These are phyloP conservation scores for Pseudoips prasinana DNA, from an alignment of 2,888 invertebrate species.

Conservation along the genomic window DNA sequence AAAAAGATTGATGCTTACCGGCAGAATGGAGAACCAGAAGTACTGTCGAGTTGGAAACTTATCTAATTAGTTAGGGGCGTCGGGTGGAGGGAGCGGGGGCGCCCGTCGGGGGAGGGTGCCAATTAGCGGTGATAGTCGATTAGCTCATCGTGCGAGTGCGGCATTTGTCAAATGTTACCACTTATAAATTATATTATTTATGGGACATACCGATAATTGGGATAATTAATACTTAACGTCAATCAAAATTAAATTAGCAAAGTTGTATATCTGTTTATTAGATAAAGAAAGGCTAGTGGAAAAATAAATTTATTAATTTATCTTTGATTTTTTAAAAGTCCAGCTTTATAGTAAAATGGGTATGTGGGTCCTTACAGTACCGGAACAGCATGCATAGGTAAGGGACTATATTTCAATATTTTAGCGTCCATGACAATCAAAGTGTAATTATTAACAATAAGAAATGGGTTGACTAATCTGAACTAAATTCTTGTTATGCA, in stretches of 20 bases:
- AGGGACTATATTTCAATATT: too few species aligned
- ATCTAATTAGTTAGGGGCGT: conserved; percentile 78
- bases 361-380: too few species aligned
- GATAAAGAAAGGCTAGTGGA: too few species aligned
- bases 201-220: conserved; percentile 61
- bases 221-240: conserved; percentile 49
- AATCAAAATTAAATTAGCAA: conserved; percentile 3
- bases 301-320: too few species aligned
- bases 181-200: conserved; percentile 74
- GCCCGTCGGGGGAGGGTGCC: conserved; percentile 31
- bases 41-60: conserved; percentile 81
- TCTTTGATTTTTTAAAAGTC: too few species aligned
- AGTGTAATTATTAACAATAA: too few species aligned
- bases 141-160: conserved; percentile 79
- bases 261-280: too few species aligned
- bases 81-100: conserved; percentile 24
- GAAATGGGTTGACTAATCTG: too few species aligned
- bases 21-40: conserved; percentile 73
- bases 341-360: too few species aligned
- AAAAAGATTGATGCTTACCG: conserved; percentile 82
- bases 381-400: too few species aligned
- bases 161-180: conserved; percentile 78
- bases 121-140: conserved; percentile 83
- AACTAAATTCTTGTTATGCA: too few species aligned
- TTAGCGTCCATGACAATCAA: too few species aligned